phyloP scores from a whole-genome alignment of 2,888 invertebrate genomes.

The Octonoba sinensis region DNA sequence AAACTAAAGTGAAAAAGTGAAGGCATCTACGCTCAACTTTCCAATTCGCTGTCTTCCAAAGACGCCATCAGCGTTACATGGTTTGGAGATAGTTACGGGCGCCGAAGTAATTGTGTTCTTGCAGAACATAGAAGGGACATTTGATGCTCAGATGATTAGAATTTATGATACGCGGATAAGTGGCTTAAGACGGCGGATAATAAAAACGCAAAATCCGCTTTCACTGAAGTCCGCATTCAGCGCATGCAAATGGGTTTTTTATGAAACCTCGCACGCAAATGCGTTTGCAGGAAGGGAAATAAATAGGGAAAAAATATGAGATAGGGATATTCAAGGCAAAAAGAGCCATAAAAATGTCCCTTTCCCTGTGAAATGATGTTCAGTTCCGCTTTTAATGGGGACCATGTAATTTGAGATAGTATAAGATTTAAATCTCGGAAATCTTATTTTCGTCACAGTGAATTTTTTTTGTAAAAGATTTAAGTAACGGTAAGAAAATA shows the following conservation, averaged over 20 bases:
- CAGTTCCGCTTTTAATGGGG: constrained; percentile 50
- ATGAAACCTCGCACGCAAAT: constrained; percentile 15
- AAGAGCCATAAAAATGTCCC: constrained; percentile 56
- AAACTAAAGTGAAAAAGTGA: constrained; percentile 36
- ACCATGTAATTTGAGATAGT: constrained; percentile 28
- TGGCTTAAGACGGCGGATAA: constrained; percentile 52
- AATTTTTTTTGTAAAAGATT: no score
- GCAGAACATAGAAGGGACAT: constrained; percentile 34
- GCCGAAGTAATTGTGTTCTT: constrained; percentile 45
- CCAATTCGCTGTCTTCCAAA: not conserved
- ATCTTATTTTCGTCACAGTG: no score
- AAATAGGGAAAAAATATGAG: constrained; percentile 10
- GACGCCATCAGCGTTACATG: constrained; percentile 13
- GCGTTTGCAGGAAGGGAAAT: constrained; percentile 3
- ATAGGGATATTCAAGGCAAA: constrained; percentile 28
- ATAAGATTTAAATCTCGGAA: no score
- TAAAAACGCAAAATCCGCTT: constrained; percentile 47
- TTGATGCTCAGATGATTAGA: constrained; percentile 61
- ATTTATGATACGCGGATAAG: constrained; percentile 57
- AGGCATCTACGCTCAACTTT: not conserved
- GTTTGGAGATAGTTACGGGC: constrained; percentile 2
- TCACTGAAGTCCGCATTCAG: constrained; percentile 25
- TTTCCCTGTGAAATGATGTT: constrained; percentile 21
- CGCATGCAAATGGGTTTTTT: constrained; percentile 61
- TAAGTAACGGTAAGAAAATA: no score